These are phyloP conservation scores for Lepisosteus osseus DNA, from an alignment of 2,113 vertebrate species.

Conservation along the genomic window DNA sequence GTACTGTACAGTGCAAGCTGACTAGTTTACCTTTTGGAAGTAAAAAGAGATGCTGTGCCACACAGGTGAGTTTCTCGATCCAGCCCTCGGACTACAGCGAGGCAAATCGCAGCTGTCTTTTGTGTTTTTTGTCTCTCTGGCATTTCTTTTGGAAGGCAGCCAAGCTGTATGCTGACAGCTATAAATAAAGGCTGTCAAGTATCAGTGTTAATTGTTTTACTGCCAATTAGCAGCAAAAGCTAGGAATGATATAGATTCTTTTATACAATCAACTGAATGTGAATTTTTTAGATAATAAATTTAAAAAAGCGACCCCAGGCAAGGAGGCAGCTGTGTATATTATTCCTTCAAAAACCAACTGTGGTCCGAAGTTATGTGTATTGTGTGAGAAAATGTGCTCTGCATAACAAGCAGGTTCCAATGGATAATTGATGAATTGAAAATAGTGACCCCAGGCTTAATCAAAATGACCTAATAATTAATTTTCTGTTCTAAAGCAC, in stretches of 20 bases:
- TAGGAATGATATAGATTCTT: slow-evolving; percentile 29
- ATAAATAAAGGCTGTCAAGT: slow-evolving; percentile 48
- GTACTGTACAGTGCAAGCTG: background rate
- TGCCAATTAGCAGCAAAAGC: slow-evolving; percentile 34
- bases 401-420: background rate
- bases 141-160: slow-evolving; percentile 38
- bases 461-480: background rate
- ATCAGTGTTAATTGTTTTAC: slow-evolving; percentile 51
- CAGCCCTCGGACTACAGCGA: slow-evolving; percentile 44
- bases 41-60: background rate
- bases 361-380: background rate
- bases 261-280: slow-evolving; percentile 31
- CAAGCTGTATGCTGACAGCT: slow-evolving; percentile 51
- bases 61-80: slow-evolving; percentile 38
- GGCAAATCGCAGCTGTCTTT: slow-evolving; percentile 63
- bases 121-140: slow-evolving; percentile 42
- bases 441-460: background rate
- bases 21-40: background rate
- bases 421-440: background rate
- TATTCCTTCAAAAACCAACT: background rate
- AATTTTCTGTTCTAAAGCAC: background rate
- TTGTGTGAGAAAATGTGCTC: background rate
- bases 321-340: background rate
- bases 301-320: background rate
- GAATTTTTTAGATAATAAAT: background rate